A percentile compares a stretch with the other conserved stretches of the same genome.
Evolutionary conservation across 2,113 vertebrate genomes (phyloP).

Genomic region (Macaca mulatta): DNA sequence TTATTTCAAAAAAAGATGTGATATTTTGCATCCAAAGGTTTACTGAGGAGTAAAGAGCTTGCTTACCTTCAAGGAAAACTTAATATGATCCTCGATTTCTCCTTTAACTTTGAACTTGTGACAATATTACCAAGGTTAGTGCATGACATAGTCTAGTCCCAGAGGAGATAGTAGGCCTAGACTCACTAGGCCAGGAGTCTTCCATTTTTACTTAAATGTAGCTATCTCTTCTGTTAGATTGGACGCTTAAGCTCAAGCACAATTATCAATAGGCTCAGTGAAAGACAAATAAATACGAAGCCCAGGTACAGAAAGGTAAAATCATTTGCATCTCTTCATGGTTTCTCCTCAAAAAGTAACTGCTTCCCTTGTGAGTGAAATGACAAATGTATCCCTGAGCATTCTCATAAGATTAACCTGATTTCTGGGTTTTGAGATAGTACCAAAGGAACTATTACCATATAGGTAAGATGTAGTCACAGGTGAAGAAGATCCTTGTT

Average conservation of each 20-base stretch:
- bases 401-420: background rate
- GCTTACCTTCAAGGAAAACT: background rate
- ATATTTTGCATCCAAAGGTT: background rate
- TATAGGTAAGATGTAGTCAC: background rate
- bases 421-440: background rate
- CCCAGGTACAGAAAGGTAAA: background rate
- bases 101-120: background rate
- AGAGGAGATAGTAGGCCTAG: background rate
- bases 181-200: too few species aligned
- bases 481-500: background rate
- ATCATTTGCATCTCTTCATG: background rate
- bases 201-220: background rate
- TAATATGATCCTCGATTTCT: background rate
- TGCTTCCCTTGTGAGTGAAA: background rate
- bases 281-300: background rate
- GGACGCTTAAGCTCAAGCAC: background rate
- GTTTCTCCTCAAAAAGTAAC: background rate
- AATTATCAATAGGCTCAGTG: background rate
- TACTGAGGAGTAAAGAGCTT: background rate
- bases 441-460: background rate
- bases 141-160: background rate
- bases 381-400: background rate
- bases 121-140: background rate
- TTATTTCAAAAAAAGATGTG: background rate
- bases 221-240: background rate